A percentile compares a stretch with the other conserved stretches of the same genome.
phyloP scores from a whole-genome alignment of 2,113 vertebrate species.

The Salvator merianae region DNA sequence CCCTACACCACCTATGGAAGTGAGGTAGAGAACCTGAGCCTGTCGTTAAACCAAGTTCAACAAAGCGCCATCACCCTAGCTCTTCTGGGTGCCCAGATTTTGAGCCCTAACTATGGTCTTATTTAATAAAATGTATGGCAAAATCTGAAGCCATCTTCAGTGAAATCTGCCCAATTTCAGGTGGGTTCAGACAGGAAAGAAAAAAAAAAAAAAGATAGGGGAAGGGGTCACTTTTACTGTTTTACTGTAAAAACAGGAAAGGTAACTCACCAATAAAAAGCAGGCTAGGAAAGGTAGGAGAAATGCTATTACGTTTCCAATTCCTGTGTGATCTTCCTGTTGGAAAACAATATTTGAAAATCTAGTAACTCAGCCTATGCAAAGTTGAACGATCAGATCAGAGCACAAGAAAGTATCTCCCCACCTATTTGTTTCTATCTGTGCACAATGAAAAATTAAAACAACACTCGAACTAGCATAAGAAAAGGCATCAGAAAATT shows the following conservation, averaged over 20 bases:
- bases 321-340: slow-evolving; percentile 87
- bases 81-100: no score
- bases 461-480: background rate
- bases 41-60: no score
- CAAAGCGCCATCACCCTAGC: no score
- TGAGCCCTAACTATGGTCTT: no score
- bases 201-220: background rate
- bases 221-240: background rate
- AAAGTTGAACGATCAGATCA: background rate
- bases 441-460: background rate
- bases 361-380: background rate
- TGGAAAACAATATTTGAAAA: slow-evolving; percentile 19
- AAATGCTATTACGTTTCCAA: slow-evolving; percentile 91
- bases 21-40: no score
- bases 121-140: no score
- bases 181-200: background rate
- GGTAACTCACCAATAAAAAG: slow-evolving; percentile 83
- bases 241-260: background rate
- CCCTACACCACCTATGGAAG: no score
- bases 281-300: slow-evolving; percentile 88
- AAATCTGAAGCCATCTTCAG: background rate
- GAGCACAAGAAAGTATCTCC: no score
- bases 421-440: background rate
- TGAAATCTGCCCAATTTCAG: background rate
- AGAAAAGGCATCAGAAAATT: background rate